Base-by-base conservation (phyloP, 2,797 vertebrate genomes). In the Luscinia megarhynchos region DNA sequence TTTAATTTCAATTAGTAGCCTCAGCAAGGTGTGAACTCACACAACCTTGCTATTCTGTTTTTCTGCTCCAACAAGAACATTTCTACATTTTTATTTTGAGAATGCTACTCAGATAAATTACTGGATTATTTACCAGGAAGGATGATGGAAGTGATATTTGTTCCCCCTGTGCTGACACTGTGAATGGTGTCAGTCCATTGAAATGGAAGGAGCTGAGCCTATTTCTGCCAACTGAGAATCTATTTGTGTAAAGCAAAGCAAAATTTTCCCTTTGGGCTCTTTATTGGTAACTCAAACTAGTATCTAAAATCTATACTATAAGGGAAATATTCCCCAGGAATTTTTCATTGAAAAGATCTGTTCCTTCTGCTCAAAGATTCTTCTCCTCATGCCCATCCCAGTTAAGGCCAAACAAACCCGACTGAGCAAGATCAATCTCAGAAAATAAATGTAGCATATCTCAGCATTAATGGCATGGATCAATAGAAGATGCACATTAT, bases 1-100 rank as follows among this genome's bases (percentile, higher is more conserved):
- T 87, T 90, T 69, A 30, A 2, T 74, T 91, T 95, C 67, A 87
- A 15, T 84, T 79, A 94, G 40, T 38, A 90, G 51, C 70, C 58
- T 79, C 41, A 57, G 67, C 59, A 89, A 95, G 84, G 70, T 95
- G 50, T 92, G 70, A 94, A 66, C 86, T 48, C 77, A 64, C 73
- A 24, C 61, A 84, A 57, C 53, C 55, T 86, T 81, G 66, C 53
- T 78, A 17, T 48, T 92, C 66, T 54, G 6, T 78, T 87, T 75
- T 58, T 77, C 15, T 59, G 24, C 67, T 84, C 63, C 58, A 69
- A 21, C 22, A 90, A 62, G 62, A 84, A 58, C 3, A 50, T 18
- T 50, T 64, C 30, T 46, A 43, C 22, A 6, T 54, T 81, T 96
- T 58, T 36, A 78, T 66, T 81, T 82, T 73, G 36, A 75, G 51